These are phyloP conservation scores for Drosophila santomea DNA, from an alignment of 1,140 invertebrate species.

Conservation along the genomic window DNA sequence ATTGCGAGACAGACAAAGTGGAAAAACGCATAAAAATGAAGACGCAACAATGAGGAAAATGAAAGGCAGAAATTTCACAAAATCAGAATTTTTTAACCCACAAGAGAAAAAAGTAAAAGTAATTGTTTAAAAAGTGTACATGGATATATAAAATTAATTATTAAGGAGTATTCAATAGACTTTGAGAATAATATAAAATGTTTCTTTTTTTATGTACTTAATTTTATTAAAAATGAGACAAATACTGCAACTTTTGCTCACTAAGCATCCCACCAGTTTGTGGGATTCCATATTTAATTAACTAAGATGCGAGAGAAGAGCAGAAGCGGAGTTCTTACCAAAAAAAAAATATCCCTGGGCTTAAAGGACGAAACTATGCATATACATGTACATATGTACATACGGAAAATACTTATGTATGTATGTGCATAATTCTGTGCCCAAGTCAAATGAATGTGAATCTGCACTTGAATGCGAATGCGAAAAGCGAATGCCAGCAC, in stretches of 20 bases:
- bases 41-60: constrained; percentile 56
- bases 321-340: too few relatives aligned
- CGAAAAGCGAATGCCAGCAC: constrained; percentile 53
- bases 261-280: constrained; percentile 33
- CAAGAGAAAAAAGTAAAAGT: neutral
- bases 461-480: constrained; percentile 61
- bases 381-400: neutral
- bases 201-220: too few relatives aligned
- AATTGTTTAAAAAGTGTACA: too few relatives aligned
- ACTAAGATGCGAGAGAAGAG: constrained; percentile 32
- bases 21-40: constrained; percentile 74
- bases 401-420: constrained; percentile 6
- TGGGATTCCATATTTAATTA: constrained; percentile 50
- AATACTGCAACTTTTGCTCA: neutral
- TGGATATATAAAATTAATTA: too few relatives aligned
- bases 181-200: too few relatives aligned
- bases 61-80: constrained; percentile 8
- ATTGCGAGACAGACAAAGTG: constrained; percentile 72
- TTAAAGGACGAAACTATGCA: constrained; percentile 26
- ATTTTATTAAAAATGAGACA: too few relatives aligned
- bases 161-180: too few relatives aligned
- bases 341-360: constrained; percentile 15
- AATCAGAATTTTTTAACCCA: neutral
- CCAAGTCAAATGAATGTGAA: constrained; percentile 53
- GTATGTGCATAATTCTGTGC: constrained; percentile 53